Evolutionary conservation across 1,140 invertebrate genomes (phyloP).

Genomic region (Drosophila sechellia): DNA sequence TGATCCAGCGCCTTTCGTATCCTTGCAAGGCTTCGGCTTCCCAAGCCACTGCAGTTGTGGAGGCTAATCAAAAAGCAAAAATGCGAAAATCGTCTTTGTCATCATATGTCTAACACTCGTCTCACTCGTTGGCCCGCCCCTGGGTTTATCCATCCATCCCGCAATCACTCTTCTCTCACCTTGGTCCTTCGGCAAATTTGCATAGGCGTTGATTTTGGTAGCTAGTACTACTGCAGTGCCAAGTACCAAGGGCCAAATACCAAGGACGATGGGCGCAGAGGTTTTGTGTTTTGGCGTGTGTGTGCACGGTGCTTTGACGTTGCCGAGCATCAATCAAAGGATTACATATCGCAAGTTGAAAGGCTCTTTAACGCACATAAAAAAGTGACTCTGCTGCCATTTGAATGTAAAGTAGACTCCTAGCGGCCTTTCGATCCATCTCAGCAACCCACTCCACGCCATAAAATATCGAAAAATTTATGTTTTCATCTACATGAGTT

Average conservation of each 20-base stretch:
- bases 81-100: conserved; percentile 78
- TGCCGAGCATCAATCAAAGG: conserved; percentile 76
- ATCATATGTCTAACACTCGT: conserved; percentile 75
- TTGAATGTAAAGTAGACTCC: conserved; percentile 74
- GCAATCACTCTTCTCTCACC: conserved; percentile 34
- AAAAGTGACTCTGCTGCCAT: conserved; percentile 45
- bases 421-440: conserved; percentile 19
- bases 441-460: neutral
- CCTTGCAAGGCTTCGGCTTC: conserved; percentile 23
- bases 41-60: conserved; percentile 12
- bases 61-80: conserved; percentile 80
- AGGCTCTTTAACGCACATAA: conserved; percentile 64
- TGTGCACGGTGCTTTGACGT: conserved; percentile 51
- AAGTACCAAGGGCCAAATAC: conserved; percentile 5
- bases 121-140: conserved; percentile 7
- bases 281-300: conserved; percentile 17
- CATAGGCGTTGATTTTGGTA: conserved; percentile 76
- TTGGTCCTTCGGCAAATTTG: conserved; percentile 58
- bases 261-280: conserved; percentile 42
- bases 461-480: conserved; percentile 45
- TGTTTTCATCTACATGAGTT: conserved; percentile 44
- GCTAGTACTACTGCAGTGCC: conserved; percentile 22
- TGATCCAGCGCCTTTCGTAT: conserved; percentile 6
- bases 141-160: conserved; percentile 15
- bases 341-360: conserved; percentile 80